A percentile compares a stretch with the other conserved stretches of the same genome.
Evolutionary conservation across 2,797 vertebrate genomes (phyloP).

Genomic region (Bufotes viridis): DNA sequence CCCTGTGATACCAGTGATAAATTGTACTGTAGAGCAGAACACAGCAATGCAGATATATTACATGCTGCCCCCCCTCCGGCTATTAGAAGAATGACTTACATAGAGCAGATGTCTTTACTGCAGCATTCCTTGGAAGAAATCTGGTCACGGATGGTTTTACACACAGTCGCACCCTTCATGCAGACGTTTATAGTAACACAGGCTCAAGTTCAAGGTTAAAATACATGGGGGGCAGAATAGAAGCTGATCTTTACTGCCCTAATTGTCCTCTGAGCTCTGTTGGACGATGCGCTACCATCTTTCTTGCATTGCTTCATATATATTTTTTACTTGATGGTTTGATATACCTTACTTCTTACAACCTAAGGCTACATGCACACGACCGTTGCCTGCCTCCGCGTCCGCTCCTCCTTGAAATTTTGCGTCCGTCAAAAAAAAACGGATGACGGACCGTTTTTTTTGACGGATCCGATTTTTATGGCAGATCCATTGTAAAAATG

Average conservation of each 20-base stretch:
- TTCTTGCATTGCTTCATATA: not conserved
- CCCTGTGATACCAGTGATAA: constrained; percentile 31
- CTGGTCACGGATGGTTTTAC: constrained; percentile 44
- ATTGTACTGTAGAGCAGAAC: constrained; percentile 10
- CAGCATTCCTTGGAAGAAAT: constrained; percentile 58
- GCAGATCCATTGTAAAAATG: too few species aligned
- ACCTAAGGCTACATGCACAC: too few species aligned
- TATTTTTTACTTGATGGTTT: not conserved
- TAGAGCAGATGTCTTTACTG: constrained; percentile 49
- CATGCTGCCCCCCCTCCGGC: not conserved
- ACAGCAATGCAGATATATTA: constrained; percentile 7
- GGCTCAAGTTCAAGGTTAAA: constrained; percentile 56
- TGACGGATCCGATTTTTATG: too few species aligned
- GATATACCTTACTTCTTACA: too few species aligned
- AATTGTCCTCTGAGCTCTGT: not conserved
- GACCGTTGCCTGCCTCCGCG: too few species aligned
- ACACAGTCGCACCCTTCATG: constrained; percentile 51
- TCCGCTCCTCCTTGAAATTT: too few species aligned
- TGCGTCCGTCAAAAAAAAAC: too few species aligned
- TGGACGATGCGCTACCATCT: not conserved
- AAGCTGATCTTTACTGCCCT: not conserved
- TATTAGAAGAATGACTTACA: constrained; percentile 51
- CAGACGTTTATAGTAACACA: constrained; percentile 36
- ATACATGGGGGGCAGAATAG: not conserved
- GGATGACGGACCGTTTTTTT: too few species aligned